Percentiles rank a stretch among this genome's conserved stretches.
Evolutionary conservation across 2,888 invertebrate species (phyloP).

Genomic region (Ditula angustiorana): DNA sequence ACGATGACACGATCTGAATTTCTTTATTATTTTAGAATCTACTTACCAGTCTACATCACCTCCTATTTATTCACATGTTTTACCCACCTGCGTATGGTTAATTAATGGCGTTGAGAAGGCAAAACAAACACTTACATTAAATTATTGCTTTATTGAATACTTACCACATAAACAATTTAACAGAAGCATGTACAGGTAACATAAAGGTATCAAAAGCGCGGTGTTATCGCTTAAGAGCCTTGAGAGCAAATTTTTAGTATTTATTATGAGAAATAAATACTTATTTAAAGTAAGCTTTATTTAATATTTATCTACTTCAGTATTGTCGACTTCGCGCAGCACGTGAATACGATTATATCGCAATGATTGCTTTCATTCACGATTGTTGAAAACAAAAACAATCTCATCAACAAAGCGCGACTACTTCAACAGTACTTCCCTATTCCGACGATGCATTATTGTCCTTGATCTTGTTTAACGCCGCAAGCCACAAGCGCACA

Average conservation of each 20-base stretch:
- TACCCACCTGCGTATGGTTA: background rate
- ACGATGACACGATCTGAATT: background rate
- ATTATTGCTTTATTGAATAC: no score
- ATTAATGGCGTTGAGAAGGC: background rate
- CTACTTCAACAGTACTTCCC: constrained; percentile 20
- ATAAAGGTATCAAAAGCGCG: no score
- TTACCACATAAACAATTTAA: no score
- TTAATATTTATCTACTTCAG: no score
- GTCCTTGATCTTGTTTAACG: constrained; percentile 46
- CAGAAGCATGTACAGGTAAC: no score
- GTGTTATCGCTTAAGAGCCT: no score
- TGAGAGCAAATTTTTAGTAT: no score
- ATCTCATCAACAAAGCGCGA: constrained; percentile 40
- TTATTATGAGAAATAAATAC: no score
- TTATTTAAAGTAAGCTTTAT: no score
- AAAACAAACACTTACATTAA: background rate
- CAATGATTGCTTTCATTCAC: background rate
- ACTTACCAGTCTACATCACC: background rate
- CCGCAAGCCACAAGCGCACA: constrained; percentile 4
- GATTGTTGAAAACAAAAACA: constrained; percentile 41
- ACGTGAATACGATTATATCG: background rate
- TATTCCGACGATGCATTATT: constrained; percentile 23
- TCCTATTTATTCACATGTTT: background rate
- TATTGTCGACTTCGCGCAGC: no score
- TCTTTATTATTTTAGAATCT: background rate